phyloP scores from a whole-genome alignment of 2,113 vertebrate species.

The Bothrops jararaca region DNA sequence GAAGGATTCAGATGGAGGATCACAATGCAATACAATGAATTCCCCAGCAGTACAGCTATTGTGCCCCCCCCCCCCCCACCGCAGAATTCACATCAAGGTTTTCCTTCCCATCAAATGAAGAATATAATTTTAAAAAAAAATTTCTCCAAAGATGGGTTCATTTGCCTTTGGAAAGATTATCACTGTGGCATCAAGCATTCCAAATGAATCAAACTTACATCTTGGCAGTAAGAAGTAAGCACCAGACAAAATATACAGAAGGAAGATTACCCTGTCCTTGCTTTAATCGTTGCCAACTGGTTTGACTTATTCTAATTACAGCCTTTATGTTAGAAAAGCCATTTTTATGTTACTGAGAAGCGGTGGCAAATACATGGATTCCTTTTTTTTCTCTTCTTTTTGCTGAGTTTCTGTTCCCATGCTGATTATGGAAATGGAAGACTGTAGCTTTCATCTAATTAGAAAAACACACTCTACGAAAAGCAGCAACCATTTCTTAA shows the following conservation, averaged over 20 bases:
- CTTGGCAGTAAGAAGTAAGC: slow-evolving; percentile 71
- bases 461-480: slow-evolving; percentile 74
- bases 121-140: slow-evolving; percentile 13
- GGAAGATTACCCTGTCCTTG: slow-evolving; percentile 73
- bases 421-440: slow-evolving; percentile 74
- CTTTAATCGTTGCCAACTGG: slow-evolving; percentile 81
- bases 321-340: slow-evolving; percentile 79
- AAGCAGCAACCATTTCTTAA: slow-evolving; percentile 69
- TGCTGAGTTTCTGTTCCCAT: slow-evolving; percentile 74
- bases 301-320: slow-evolving; percentile 86
- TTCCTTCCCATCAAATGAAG: slow-evolving; percentile 70
- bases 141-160: slow-evolving; percentile 74
- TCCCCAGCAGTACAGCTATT: slow-evolving; percentile 71
- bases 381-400: slow-evolving; percentile 20
- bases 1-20: slow-evolving; percentile 68
- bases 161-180: slow-evolving; percentile 73
- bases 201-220: slow-evolving; percentile 77
- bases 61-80: slow-evolving; percentile 66
- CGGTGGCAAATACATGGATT: slow-evolving; percentile 74
- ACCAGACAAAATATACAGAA: slow-evolving; percentile 81
- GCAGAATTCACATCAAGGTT: slow-evolving; percentile 61
- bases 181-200: slow-evolving; percentile 69
- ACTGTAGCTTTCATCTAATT: slow-evolving; percentile 75
- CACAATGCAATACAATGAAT: neutral
- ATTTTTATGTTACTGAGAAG: slow-evolving; percentile 76